phyloP scores from a whole-genome alignment of 2,113 vertebrate genomes.

The Rhineura floridana region DNA sequence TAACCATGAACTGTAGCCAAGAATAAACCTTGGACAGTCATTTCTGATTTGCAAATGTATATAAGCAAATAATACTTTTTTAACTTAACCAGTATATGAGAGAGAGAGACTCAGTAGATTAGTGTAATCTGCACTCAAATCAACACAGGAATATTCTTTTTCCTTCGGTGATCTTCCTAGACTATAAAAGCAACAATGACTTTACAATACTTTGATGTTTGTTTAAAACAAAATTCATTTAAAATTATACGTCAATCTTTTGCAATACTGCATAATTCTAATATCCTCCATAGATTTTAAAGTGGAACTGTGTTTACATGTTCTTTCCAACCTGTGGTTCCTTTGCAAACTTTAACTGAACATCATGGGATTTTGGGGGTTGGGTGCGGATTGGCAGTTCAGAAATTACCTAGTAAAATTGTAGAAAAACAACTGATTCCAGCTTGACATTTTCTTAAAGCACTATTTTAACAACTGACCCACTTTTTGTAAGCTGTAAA shows the following conservation, averaged over 20 bases:
- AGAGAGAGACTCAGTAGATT: not conserved
- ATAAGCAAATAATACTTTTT: not conserved
- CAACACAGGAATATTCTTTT: not conserved
- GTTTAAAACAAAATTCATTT: not conserved
- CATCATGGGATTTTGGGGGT: not conserved
- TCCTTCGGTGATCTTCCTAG: too few relatives aligned
- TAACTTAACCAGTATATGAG: not conserved
- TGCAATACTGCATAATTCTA: not conserved
- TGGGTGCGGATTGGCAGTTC: not conserved
- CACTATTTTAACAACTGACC: not conserved
- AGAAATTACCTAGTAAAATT: not conserved
- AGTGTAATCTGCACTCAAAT: not conserved
- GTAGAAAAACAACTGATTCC: not conserved
- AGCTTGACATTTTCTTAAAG: not conserved
- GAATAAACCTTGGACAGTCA: not conserved
- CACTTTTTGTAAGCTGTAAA: not conserved
- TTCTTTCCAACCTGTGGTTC: too few relatives aligned
- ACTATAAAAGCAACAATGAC: not conserved
- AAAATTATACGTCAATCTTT: not conserved
- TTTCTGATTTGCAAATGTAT: not conserved
- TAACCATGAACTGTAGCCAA: too few relatives aligned
- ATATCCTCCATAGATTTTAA: too few relatives aligned
- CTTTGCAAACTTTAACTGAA: not conserved
- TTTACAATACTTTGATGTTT: not conserved
- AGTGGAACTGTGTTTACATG: too few relatives aligned